A percentile compares a stretch with the other conserved stretches of the same genome.
phyloP scores from a whole-genome alignment of 2,888 invertebrate genomes.

The Drosophila incognita region DNA sequence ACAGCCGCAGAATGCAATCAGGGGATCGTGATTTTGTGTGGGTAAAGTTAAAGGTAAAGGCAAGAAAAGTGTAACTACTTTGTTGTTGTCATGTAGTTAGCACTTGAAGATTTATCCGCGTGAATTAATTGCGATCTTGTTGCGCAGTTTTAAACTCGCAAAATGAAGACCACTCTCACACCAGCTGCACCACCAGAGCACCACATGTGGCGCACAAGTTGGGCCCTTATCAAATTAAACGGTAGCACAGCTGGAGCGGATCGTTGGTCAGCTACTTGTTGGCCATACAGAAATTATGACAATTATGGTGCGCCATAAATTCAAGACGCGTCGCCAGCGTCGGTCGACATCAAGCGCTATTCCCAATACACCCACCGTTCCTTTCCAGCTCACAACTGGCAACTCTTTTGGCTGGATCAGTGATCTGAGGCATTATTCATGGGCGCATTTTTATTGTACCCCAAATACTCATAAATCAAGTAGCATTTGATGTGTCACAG shows the following conservation, averaged over 20 bases:
- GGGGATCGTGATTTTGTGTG: conserved; percentile 74
- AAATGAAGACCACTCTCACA: conserved; percentile 50
- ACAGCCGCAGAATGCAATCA: conserved; percentile 69
- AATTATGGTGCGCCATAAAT: conserved; percentile 82
- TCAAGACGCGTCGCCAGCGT: conserved; percentile 55
- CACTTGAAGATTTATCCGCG: conserved; percentile 85
- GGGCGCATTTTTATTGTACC: conserved; percentile 59
- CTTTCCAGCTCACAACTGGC: conserved; percentile 4
- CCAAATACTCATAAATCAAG: conserved; percentile 71
- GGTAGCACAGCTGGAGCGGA: conserved; percentile 78
- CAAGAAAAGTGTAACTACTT: conserved; percentile 78
- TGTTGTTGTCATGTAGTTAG: conserved; percentile 86
- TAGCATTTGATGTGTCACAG: conserved; percentile 70
- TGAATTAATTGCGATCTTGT: conserved; percentile 85
- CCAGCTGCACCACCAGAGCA: conserved; percentile 25
- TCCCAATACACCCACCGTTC: conserved; percentile 14
- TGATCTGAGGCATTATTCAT: conserved; percentile 68
- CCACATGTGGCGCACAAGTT: conserved; percentile 69
- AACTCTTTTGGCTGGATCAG: conserved; percentile 27
- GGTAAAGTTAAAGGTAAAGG: conserved; percentile 37
- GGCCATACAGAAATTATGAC: conserved; percentile 82
- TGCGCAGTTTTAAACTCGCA: conserved; percentile 51
- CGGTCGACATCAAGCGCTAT: conserved; percentile 70
- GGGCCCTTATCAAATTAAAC: conserved; percentile 78
- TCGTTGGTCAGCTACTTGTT: conserved; percentile 64